A percentile compares a stretch with the other conserved stretches of the same genome.
phyloP scores from a whole-genome alignment of 2,888 invertebrate genomes.

The Catotricha subobsoleta region DNA sequence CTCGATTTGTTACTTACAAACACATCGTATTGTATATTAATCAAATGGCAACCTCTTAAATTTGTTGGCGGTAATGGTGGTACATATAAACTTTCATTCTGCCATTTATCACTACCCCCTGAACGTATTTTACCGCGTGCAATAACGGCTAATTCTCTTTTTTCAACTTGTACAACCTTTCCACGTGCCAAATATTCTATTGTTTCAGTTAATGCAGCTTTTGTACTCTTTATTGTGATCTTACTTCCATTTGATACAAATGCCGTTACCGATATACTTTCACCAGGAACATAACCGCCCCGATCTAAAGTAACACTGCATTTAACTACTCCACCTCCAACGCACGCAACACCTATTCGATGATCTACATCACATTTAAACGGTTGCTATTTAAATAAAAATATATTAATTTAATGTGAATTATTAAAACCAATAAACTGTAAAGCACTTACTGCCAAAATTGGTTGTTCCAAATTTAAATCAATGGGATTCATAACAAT shows the following conservation, averaged over 20 bases:
- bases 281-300: constrained; percentile 89
- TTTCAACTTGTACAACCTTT: constrained; percentile 72
- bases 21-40: constrained; percentile 82
- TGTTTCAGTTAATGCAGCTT: constrained; percentile 73
- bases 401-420: not conserved
- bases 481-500: constrained; percentile 94
- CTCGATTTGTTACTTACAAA: no score
- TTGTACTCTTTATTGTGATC: constrained; percentile 67
- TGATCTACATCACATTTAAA: constrained; percentile 85
- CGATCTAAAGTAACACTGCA: constrained; percentile 76
- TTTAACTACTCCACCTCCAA: constrained; percentile 70
- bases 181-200: constrained; percentile 77
- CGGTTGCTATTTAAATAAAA: constrained; percentile 45
- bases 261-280: constrained; percentile 74
- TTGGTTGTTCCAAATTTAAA: constrained; percentile 73
- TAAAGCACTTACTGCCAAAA: constrained; percentile 52
- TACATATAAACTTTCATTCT: constrained; percentile 74
- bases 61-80: constrained; percentile 90
- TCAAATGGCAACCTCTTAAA: constrained; percentile 82
- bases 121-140: constrained; percentile 64
- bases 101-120: constrained; percentile 68
- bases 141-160: constrained; percentile 63
- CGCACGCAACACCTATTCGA: constrained; percentile 72
- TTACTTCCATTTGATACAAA: constrained; percentile 69
- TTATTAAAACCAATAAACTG: not conserved